Conservation (phyloP, 2,113 vertebrate species). For the Acinonyx jubatus region DNA sequence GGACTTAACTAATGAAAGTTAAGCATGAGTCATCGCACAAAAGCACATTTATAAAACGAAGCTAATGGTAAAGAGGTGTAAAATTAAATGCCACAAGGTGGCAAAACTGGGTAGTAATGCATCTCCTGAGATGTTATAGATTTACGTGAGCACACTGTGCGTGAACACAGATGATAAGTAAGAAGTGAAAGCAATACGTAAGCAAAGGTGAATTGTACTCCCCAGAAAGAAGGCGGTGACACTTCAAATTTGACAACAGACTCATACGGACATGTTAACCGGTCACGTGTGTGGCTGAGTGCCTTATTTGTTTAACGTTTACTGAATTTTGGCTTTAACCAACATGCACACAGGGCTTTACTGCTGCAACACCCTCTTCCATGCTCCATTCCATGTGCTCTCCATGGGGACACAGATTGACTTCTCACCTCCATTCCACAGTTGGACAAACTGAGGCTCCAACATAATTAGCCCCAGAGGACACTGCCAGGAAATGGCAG, state of each 20-base stretch:
- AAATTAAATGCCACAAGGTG: background rate
- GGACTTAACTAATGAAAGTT: background rate
- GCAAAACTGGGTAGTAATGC: rapidly evolving
- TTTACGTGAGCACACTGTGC: rapidly evolving
- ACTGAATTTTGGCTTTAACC: too few species aligned
- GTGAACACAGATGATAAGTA: too few species aligned
- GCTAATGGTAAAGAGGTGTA: background rate
- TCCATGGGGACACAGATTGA: too few species aligned
- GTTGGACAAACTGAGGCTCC: background rate
- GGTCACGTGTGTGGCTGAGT: background rate
- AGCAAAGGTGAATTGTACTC: background rate
- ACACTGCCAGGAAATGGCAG: rapidly evolving
- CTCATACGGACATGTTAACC: background rate
- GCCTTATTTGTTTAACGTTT: background rate
- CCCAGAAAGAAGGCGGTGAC: too few species aligned
- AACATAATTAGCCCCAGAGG: background rate
- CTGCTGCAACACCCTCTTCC: background rate
- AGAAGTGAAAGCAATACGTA: background rate
- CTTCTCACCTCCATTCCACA: background rate
- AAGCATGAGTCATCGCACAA: background rate
- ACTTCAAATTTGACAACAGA: background rate
- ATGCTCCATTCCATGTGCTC: background rate
- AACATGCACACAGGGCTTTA: background rate
- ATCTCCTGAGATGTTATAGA: too few species aligned
- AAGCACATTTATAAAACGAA: too few species aligned